Evolutionary conservation across 2,113 vertebrate genomes (phyloP).

Genomic region (Corythornis madagascariensis): DNA sequence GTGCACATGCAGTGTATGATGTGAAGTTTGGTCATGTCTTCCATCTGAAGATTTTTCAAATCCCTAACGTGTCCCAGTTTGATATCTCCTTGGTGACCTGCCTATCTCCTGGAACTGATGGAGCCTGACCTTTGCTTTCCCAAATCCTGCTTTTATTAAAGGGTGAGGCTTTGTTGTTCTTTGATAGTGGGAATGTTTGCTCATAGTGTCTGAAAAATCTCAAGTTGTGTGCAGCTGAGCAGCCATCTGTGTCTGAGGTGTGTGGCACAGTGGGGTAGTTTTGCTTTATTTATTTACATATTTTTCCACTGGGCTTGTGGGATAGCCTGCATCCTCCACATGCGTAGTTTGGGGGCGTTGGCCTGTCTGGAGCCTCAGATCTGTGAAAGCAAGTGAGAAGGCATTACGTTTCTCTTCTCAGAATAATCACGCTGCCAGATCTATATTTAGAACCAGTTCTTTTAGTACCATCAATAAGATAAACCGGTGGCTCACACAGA

Average conservation of each 20-base stretch:
- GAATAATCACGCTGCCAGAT: constrained; percentile 33
- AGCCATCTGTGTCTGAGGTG: neutral
- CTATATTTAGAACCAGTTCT: constrained; percentile 42
- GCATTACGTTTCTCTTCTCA: constrained; percentile 42
- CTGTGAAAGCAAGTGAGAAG: constrained; percentile 44
- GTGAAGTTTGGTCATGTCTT: neutral
- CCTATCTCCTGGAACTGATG: neutral
- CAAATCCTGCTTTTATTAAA: neutral
- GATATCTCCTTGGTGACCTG: neutral
- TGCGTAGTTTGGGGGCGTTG: constrained; percentile 14
- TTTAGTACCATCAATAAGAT: constrained; percentile 41
- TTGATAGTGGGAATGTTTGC: constrained; percentile 17
- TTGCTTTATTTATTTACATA: constrained; percentile 59
- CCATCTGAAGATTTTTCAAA: neutral
- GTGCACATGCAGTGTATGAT: neutral
- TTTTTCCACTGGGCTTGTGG: constrained; percentile 24
- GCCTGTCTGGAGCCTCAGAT: constrained; percentile 22
- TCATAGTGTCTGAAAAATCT: neutral
- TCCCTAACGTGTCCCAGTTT: neutral
- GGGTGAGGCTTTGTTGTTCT: constrained; percentile 35
- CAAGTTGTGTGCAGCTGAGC: neutral
- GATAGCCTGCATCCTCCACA: constrained; percentile 7
- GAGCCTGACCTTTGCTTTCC: constrained; percentile 16
- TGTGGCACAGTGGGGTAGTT: neutral
- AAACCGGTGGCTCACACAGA: constrained; percentile 7